Conservation (phyloP, 2,888 invertebrate species). For the Drosophila pseudotakahashii region DNA sequence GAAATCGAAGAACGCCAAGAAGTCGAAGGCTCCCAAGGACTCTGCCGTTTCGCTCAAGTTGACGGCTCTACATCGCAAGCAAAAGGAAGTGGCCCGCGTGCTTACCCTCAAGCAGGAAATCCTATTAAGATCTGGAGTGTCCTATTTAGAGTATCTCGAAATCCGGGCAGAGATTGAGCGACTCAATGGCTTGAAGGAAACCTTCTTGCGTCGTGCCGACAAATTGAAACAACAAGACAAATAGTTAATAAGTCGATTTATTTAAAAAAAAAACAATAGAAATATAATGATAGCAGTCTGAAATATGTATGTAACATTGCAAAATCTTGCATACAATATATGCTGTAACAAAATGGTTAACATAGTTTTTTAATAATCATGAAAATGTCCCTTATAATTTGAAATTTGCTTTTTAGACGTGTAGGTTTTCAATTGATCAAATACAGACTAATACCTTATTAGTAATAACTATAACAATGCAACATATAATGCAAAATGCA, state of each 20-base stretch:
- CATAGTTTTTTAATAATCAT: no score
- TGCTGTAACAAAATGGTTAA: no score
- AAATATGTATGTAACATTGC: not conserved
- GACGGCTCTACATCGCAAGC: constrained; percentile 55
- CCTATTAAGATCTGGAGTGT: constrained; percentile 63
- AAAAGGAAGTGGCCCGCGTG: constrained; percentile 73
- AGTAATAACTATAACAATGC: no score
- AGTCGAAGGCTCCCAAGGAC: constrained; percentile 53
- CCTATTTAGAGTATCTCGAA: constrained; percentile 78
- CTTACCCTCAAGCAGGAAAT: constrained; percentile 71
- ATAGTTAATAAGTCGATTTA: constrained; percentile 6
- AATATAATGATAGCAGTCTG: not conserved
- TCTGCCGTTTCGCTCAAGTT: constrained; percentile 48
- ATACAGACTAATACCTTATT: no score
- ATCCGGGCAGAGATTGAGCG: constrained; percentile 72
- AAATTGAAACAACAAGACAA: constrained; percentile 69
- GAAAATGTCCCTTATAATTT: no score
- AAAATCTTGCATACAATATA: no score
- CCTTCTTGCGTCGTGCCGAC: constrained; percentile 54
- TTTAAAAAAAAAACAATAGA: not conserved
- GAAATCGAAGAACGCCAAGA: constrained; percentile 61
- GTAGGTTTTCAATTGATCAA: no score
- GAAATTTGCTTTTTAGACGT: no score
- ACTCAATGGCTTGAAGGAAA: constrained; percentile 66
- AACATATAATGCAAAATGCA: no score